A percentile compares a stretch with the other conserved stretches of the same genome.
Conservation (phyloP, 2,888 invertebrate species). For the Phrixothrix hirtus region DNA sequence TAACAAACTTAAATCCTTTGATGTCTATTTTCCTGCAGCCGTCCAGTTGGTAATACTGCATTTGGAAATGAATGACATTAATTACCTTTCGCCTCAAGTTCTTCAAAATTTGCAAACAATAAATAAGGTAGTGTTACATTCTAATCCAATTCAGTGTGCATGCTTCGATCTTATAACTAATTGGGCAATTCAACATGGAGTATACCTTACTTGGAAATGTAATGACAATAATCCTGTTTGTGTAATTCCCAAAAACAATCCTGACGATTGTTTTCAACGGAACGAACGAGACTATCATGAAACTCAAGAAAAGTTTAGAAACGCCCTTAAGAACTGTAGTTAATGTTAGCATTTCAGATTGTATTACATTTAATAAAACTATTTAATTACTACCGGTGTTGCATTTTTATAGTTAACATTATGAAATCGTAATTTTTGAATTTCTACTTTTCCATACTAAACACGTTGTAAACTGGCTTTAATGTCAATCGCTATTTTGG, state of each 20-base stretch:
- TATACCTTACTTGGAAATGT: neutral
- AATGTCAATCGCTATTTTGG: no score
- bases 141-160: constrained; percentile 4
- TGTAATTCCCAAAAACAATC: neutral
- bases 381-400: no score
- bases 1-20: neutral
- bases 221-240: constrained; percentile 4
- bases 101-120: neutral
- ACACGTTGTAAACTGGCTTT: no score
- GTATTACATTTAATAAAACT: neutral
- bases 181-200: neutral
- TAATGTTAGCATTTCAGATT: neutral
- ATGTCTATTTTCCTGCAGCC: neutral
- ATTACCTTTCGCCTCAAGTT: constrained; percentile 4
- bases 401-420: neutral
- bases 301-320: neutral
- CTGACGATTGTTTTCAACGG: neutral
- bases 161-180: neutral
- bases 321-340: neutral
- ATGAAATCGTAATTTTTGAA: neutral
- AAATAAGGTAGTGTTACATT: neutral
- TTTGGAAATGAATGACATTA: constrained; percentile 1
- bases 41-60: neutral
- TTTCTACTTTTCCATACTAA: no score
- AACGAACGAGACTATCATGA: neutral